Conservation (phyloP, 1,140 invertebrate species). For the Drosophila erecta region DNA sequence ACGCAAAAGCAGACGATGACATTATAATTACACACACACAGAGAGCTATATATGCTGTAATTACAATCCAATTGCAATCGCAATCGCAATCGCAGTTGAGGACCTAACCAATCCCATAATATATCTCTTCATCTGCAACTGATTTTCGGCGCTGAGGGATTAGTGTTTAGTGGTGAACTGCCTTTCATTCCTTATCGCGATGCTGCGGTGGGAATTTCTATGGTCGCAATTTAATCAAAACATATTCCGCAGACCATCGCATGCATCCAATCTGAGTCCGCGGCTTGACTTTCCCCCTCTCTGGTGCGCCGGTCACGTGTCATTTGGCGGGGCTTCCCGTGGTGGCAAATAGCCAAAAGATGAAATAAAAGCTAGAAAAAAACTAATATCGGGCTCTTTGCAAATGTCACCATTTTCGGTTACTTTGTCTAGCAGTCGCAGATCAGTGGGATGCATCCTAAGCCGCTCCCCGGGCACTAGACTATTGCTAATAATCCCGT, state of each 20-base stretch:
- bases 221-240: conserved; percentile 70
- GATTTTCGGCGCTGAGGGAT: conserved; percentile 60
- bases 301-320: conserved; percentile 43
- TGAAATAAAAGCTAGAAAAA: conserved; percentile 15
- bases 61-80: conserved; percentile 78
- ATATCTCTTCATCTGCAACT: conserved; percentile 21
- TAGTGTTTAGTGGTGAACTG: conserved; percentile 73
- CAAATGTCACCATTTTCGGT: conserved; percentile 78
- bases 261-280: conserved; percentile 48
- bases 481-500: conserved; percentile 61
- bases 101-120: conserved; percentile 63
- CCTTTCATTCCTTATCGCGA: conserved; percentile 65
- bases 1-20: conserved; percentile 67
- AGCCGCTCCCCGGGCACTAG: conserved; percentile 49
- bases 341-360: conserved; percentile 13
- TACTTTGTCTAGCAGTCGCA: conserved; percentile 5
- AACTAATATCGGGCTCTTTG: conserved; percentile 53
- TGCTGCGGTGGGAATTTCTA: conserved; percentile 41
- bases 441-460: conserved; percentile 32
- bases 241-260: conserved; percentile 47
- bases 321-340: conserved; percentile 69
- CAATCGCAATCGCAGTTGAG: conserved; percentile 27
- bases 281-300: conserved; percentile 59
- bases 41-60: conserved; percentile 44
- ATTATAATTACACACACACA: conserved; percentile 71